Conservation (phyloP, 2,113 vertebrate species). For the Symphodus melops region DNA sequence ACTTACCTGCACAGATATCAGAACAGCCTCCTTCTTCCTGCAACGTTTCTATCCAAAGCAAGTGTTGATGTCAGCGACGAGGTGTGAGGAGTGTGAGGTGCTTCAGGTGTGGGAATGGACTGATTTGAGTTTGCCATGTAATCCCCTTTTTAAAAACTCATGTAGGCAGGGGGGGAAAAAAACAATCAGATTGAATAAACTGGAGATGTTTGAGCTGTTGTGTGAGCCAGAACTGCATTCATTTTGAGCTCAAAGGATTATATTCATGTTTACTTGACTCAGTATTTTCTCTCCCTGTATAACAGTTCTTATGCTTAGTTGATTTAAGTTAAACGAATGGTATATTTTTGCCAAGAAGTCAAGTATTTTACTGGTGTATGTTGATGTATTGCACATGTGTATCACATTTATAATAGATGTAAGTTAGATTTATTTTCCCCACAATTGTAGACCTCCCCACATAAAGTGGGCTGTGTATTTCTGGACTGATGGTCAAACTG, state of each 20-base stretch:
- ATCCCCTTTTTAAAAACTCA: slow-evolving; percentile 1
- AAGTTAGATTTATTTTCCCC: too few species aligned
- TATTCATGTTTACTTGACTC: not conserved
- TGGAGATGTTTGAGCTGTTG: slow-evolving; percentile 4
- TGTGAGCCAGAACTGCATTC: not conserved
- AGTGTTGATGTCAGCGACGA: slow-evolving; percentile 24
- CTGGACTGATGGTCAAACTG: too few species aligned
- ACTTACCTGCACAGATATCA: not conserved
- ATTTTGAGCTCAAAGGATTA: not conserved
- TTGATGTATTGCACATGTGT: too few species aligned
- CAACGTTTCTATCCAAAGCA: slow-evolving; percentile 8
- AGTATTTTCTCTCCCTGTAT: not conserved
- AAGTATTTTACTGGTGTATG: too few species aligned
- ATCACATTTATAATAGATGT: too few species aligned
- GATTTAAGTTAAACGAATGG: not conserved
- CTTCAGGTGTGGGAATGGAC: slow-evolving; percentile 21
- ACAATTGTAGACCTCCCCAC: too few species aligned
- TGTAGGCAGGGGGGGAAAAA: slow-evolving; percentile 1
- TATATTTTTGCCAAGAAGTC: too few species aligned
- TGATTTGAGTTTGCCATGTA: slow-evolving; percentile 10
- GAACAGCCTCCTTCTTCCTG: not conserved
- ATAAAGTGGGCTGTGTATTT: too few species aligned
- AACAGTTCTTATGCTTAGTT: not conserved
- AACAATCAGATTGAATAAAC: slow-evolving; percentile 4
- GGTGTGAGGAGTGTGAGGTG: slow-evolving; percentile 13